phyloP scores from a whole-genome alignment of 2,888 invertebrate genomes.

The Brenthis ino region DNA sequence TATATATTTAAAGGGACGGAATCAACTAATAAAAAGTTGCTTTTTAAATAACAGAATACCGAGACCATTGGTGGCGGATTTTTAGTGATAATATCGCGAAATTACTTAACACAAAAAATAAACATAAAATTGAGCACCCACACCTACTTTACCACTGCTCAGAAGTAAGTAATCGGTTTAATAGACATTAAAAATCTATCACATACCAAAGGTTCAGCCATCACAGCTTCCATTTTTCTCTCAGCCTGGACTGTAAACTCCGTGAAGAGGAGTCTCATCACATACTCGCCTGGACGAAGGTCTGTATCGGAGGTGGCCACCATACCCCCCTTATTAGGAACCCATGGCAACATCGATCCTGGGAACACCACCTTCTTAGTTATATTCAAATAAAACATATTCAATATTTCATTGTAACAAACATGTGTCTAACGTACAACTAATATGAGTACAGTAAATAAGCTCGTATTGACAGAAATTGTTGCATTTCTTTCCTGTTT shows the following conservation, averaged over 20 bases:
- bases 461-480: conserved; percentile 1
- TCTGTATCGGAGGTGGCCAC: conserved; percentile 83
- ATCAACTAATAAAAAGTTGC: no score
- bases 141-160: no score
- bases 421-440: not conserved
- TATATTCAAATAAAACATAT: conserved; percentile 17
- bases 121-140: no score
- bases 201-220: conserved; percentile 92
- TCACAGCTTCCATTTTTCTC: conserved; percentile 96
- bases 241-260: conserved; percentile 98
- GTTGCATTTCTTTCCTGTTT: no score
- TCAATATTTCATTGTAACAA: not conserved
- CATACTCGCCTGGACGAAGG: conserved; percentile 95
- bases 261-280: conserved; percentile 96
- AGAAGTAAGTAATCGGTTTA: no score
- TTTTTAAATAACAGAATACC: no score
- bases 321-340: conserved; percentile 87
- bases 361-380: conserved; percentile 42
- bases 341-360: conserved; percentile 91
- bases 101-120: no score
- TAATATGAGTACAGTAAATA: not conserved
- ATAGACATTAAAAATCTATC: not conserved
- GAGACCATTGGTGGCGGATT: no score
- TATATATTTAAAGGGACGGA: no score
- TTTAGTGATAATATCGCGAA: no score